Percentiles rank a stretch among this genome's conserved stretches.
phyloP scores from a whole-genome alignment of 2,797 vertebrate genomes.

The Macroramphosus scolopax region DNA sequence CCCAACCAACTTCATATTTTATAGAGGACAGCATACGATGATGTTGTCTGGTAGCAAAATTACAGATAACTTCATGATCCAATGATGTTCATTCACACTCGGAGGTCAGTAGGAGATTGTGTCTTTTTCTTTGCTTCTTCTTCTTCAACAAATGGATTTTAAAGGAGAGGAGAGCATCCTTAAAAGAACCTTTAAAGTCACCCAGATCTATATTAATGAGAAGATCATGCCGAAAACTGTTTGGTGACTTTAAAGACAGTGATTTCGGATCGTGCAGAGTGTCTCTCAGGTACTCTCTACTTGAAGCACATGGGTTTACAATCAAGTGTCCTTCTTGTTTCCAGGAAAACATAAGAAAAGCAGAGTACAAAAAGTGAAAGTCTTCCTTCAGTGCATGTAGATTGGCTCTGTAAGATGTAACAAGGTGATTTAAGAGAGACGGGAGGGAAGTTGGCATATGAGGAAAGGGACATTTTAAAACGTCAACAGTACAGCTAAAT shows the following conservation, averaged over 20 bases:
- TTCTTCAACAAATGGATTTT: constrained; percentile 28
- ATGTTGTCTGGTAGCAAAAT: constrained; percentile 53
- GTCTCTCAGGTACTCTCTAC: constrained; percentile 24
- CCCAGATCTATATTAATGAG: constrained; percentile 29
- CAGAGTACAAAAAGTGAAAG: constrained; percentile 7
- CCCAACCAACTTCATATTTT: constrained; percentile 49
- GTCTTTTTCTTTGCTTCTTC: constrained; percentile 20
- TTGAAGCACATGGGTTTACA: constrained; percentile 54
- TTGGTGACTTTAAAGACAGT: constrained; percentile 32
- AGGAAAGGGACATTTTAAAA: constrained; percentile 36
- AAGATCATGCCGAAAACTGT: constrained; percentile 39
- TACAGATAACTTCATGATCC: constrained; percentile 28
- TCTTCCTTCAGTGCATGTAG: constrained; percentile 31
- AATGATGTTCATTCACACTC: constrained; percentile 25
- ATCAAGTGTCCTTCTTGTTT: constrained; percentile 54
- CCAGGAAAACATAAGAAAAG: constrained; percentile 38
- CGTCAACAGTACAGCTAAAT: constrained; percentile 63
- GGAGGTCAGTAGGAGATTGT: constrained; percentile 17
- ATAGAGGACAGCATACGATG: constrained; percentile 46
- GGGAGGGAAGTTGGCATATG: constrained; percentile 21
- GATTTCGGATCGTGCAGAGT: constrained; percentile 34
- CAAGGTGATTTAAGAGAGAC: constrained; percentile 46
- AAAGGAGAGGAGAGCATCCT: constrained; percentile 17
- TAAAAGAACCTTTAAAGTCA: constrained; percentile 25
- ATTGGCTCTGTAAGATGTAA: constrained; percentile 47